Conservation (phyloP, 2,113 vertebrate species). For the Bungarus multicinctus region DNA sequence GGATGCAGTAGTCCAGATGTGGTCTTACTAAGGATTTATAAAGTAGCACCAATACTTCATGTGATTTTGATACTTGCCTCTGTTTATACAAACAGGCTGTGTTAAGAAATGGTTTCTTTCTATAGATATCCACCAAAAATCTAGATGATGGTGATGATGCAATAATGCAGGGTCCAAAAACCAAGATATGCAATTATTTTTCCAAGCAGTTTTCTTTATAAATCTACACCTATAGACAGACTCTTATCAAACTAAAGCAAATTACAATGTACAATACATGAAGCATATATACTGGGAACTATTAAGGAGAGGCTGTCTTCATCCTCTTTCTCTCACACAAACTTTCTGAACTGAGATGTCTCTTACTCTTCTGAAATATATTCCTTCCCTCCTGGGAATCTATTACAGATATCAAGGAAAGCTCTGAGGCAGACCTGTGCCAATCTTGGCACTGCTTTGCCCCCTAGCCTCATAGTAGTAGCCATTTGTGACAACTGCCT, state of each 20-base stretch:
- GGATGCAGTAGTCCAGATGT: not conserved
- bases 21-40: not conserved
- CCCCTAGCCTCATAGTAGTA: not conserved
- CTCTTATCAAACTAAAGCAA: not conserved
- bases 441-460: not conserved
- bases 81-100: not conserved
- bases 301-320: not conserved
- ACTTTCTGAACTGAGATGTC: not conserved
- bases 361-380: not conserved
- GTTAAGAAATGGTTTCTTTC: not conserved
- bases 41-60: not conserved
- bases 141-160: not conserved
- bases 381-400: not conserved
- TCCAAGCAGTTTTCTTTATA: not conserved
- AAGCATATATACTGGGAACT: not conserved
- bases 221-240: not conserved
- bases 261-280: not conserved
- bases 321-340: not conserved
- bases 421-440: not conserved
- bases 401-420: not conserved
- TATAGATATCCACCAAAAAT: not conserved
- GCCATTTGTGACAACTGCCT: not conserved
- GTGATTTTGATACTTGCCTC: not conserved
- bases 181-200: not conserved
- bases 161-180: not conserved